These are phyloP conservation scores for Trichogramma evanescens DNA, from an alignment of 2,888 invertebrate genomes.

Conservation along the genomic window DNA sequence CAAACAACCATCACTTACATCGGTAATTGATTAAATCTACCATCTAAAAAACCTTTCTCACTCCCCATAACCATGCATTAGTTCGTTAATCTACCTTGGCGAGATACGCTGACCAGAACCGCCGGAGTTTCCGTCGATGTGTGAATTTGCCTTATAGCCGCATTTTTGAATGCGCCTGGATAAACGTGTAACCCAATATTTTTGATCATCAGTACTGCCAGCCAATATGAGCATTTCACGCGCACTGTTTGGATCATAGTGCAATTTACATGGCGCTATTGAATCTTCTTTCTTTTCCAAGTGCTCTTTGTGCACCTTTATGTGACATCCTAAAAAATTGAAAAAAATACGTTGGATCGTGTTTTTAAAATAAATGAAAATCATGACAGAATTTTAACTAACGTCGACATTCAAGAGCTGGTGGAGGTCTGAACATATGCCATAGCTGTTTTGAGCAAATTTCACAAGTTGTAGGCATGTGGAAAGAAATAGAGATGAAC, in stretches of 20 bases:
- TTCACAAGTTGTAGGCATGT: conserved; percentile 97
- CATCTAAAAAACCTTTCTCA: too few species aligned
- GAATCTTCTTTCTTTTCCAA: conserved; percentile 76
- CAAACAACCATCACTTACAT: too few species aligned
- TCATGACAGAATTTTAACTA: conserved; percentile 39
- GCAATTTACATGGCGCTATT: conserved; percentile 92
- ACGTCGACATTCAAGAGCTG: conserved; percentile 95
- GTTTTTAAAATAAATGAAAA: not conserved
- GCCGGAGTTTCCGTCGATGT: conserved; percentile 41
- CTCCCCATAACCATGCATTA: too few species aligned
- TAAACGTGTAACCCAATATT: conserved; percentile 85
- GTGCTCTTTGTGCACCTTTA: conserved; percentile 97
- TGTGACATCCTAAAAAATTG: conserved; percentile 70
- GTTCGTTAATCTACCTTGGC: conserved; percentile 58
- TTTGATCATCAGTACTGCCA: conserved; percentile 77
- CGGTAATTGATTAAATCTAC: too few species aligned
- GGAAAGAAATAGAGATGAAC: conserved; percentile 91
- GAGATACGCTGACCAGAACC: conserved; percentile 53
- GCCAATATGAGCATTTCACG: conserved; percentile 90
- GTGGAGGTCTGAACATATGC: conserved; percentile 96
- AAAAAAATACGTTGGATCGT: not conserved
- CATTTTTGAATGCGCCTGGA: conserved; percentile 88
- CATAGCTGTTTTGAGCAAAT: conserved; percentile 94
- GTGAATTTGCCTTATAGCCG: conserved; percentile 80
- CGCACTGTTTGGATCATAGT: conserved; percentile 88